These are phyloP conservation scores for Drosophila phalerata DNA, from an alignment of 2,888 invertebrate genomes.

Conservation along the genomic window DNA sequence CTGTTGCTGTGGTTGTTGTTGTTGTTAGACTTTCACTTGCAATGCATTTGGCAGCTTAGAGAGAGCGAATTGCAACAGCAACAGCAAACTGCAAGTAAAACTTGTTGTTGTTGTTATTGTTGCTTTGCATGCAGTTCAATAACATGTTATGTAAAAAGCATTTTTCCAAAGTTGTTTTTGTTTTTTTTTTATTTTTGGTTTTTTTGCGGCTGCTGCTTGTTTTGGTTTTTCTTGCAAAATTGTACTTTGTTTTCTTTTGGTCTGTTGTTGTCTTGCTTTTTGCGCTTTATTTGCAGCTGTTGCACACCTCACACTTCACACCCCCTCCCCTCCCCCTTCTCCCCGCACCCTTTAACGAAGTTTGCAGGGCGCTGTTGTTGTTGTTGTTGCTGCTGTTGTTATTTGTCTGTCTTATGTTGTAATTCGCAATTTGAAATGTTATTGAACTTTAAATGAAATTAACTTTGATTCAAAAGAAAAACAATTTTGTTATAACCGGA, in stretches of 20 bases:
- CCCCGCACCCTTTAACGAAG: constrained; percentile 7
- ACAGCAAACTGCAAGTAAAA: constrained; percentile 45
- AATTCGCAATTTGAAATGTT: constrained; percentile 81
- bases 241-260: constrained; percentile 30
- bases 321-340: neutral
- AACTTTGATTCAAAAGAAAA: constrained; percentile 64
- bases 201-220: constrained; percentile 45
- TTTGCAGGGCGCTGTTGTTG: constrained; percentile 59
- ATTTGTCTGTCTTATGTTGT: constrained; percentile 50
- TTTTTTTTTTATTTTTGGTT: constrained; percentile 15
- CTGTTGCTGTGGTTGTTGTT: constrained; percentile 44
- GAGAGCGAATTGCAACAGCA: constrained; percentile 56
- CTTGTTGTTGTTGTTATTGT: constrained; percentile 54
- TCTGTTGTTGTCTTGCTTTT: constrained; percentile 15
- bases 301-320: constrained; percentile 43
- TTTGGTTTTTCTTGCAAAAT: constrained; percentile 40
- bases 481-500: constrained; percentile 65
- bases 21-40: constrained; percentile 83
- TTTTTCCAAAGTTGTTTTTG: constrained; percentile 77
- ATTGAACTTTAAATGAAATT: constrained; percentile 82
- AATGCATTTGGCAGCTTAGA: constrained; percentile 83
- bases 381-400: constrained; percentile 28
- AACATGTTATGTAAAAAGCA: constrained; percentile 85
- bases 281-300: constrained; percentile 55
- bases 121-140: constrained; percentile 82